These are phyloP conservation scores for Myanophis thanlyinensis DNA, from an alignment of 2,113 vertebrate genomes.

Conservation along the genomic window DNA sequence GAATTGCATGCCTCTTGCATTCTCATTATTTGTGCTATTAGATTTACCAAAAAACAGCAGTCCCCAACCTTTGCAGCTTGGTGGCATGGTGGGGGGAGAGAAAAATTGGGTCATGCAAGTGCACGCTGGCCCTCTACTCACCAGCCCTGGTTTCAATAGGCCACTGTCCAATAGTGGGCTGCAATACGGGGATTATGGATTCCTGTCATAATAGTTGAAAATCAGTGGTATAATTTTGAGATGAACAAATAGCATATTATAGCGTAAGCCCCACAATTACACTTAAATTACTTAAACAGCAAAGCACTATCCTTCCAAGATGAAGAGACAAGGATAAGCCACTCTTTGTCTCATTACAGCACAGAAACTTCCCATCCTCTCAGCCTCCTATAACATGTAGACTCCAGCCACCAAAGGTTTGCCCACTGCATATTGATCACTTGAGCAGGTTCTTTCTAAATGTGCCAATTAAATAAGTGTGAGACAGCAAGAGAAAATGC, in stretches of 20 bases:
- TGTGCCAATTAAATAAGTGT: background rate
- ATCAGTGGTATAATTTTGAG: background rate
- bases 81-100: background rate
- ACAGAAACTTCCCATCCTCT: background rate
- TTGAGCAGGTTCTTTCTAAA: background rate
- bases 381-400: background rate
- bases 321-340: background rate
- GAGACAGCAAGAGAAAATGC: background rate
- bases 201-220: background rate
- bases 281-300: background rate
- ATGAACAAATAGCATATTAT: background rate
- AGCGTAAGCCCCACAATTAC: background rate
- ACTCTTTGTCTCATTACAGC: background rate
- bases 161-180: background rate
- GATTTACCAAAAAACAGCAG: background rate
- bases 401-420: background rate
- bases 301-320: background rate
- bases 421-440: background rate
- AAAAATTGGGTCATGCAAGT: background rate
- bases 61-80: background rate
- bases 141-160: background rate
- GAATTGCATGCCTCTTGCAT: background rate
- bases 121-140: background rate
- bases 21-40: background rate
- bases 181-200: background rate